Conservation (phyloP, 30 jellyfish, hydroid and myxozoan genomes). For the Hydractinia symbiolongicarpus region DNA sequence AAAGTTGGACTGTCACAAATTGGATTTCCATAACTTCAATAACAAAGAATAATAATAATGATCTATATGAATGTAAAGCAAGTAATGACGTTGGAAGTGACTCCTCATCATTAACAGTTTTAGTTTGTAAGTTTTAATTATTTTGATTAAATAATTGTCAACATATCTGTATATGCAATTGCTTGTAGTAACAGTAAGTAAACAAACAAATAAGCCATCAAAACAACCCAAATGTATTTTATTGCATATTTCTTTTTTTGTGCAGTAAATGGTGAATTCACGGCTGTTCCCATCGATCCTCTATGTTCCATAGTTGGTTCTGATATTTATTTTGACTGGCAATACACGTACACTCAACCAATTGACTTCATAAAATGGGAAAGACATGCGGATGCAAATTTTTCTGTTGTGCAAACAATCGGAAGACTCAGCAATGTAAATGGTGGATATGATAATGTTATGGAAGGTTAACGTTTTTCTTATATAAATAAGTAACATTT, state of each 20-base stretch:
- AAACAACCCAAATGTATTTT: neutral
- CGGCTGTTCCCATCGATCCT: neutral
- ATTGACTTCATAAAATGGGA: neutral
- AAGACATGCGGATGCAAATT: neutral
- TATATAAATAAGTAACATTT: too few species aligned
- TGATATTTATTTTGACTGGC: slow-evolving; percentile 16
- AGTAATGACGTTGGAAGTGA: neutral
- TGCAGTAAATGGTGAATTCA: slow-evolving; percentile 13
- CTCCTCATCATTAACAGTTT: neutral
- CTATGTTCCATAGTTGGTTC: neutral
- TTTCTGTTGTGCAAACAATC: neutral
- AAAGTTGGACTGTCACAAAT: neutral
- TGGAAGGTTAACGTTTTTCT: neutral
- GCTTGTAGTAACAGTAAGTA: neutral
- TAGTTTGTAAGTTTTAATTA: slow-evolving; percentile 7
- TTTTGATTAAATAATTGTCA: neutral
- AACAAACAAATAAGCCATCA: neutral
- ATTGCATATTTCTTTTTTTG: neutral
- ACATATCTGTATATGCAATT: neutral
- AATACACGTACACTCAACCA: slow-evolving; percentile 22
- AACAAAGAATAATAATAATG: neutral
- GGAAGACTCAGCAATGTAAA: slow-evolving; percentile 6
- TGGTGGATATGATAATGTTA: neutral
- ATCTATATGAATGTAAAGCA: neutral
- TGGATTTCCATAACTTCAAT: neutral